Conservation (phyloP, 2,888 invertebrate species). For the Marasmarcha lunaedactyla region DNA sequence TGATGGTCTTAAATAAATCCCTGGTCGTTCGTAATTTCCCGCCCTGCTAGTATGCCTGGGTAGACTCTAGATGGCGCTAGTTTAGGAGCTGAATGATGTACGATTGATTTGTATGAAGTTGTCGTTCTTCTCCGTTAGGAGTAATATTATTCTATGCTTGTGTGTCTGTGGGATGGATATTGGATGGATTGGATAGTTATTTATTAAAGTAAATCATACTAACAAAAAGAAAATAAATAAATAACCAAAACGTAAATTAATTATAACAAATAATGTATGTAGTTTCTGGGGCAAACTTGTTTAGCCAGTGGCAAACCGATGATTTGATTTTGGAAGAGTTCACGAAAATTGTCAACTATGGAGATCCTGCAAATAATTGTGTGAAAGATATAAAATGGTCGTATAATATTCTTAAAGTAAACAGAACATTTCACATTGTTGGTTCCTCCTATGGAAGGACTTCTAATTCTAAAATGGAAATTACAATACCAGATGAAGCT, state of each 20-base stretch:
- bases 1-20: no score
- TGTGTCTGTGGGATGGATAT: no score
- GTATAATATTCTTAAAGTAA: constrained; percentile 39
- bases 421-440: constrained; percentile 30
- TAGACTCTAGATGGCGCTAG: no score
- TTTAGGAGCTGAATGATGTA: no score
- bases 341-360: constrained; percentile 28
- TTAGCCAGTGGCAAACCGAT: constrained; percentile 45
- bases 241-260: not conserved
- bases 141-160: no score
- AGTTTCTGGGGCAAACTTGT: constrained; percentile 49
- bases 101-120: no score
- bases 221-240: not conserved
- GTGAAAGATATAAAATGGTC: constrained; percentile 43
- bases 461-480: constrained; percentile 21
- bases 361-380: constrained; percentile 16
- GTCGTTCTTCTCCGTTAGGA: no score
- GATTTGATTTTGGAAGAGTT: constrained; percentile 16
- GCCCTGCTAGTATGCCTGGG: no score
- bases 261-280: constrained; percentile 23
- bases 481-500: constrained; percentile 29
- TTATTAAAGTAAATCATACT: no score
- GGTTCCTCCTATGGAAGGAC: constrained; percentile 37
- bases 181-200: no score
- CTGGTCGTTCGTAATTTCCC: no score